phyloP scores from a whole-genome alignment of 2,888 invertebrate genomes.

The Aradus depressus region DNA sequence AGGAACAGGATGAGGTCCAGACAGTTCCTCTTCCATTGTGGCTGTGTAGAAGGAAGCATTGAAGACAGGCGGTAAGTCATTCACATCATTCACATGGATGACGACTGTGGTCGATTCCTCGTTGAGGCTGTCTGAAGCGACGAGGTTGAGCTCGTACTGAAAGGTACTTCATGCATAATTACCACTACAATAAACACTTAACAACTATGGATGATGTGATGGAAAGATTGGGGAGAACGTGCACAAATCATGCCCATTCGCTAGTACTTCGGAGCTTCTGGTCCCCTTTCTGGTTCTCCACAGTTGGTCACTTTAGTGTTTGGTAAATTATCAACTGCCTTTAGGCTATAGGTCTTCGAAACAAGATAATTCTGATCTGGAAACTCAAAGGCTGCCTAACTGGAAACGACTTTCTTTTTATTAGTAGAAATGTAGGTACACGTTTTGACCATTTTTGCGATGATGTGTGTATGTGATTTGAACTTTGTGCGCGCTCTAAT shows the following conservation, averaged over 20 bases:
- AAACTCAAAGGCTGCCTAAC: no score
- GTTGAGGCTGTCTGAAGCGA: constrained; percentile 80
- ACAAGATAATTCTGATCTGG: no score
- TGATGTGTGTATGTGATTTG: no score
- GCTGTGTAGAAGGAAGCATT: constrained; percentile 58
- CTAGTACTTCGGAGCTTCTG: background rate
- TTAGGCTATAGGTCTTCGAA: no score
- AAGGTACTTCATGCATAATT: constrained; percentile 42
- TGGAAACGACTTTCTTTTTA: no score
- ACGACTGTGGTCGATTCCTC: constrained; percentile 76
- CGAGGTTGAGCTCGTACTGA: constrained; percentile 78
- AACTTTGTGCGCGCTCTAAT: no score
- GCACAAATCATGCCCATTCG: constrained; percentile 6
- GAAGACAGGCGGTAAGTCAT: constrained; percentile 79
- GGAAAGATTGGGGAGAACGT: background rate
- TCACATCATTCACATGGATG: constrained; percentile 73
- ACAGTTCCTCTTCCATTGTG: constrained; percentile 62
- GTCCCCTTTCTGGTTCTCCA: no score
- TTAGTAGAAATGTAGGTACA: no score
- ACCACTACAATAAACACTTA: constrained; percentile 12
- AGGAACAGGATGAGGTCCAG: constrained; percentile 54
- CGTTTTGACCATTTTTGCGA: no score
- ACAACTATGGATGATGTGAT: background rate
- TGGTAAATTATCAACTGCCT: no score
- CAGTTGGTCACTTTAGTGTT: no score